Evolutionary conservation across 2,888 invertebrate genomes (phyloP), one percentile per base, ranked within the genome.

Genomic region (Lasiommata megera): DNA sequence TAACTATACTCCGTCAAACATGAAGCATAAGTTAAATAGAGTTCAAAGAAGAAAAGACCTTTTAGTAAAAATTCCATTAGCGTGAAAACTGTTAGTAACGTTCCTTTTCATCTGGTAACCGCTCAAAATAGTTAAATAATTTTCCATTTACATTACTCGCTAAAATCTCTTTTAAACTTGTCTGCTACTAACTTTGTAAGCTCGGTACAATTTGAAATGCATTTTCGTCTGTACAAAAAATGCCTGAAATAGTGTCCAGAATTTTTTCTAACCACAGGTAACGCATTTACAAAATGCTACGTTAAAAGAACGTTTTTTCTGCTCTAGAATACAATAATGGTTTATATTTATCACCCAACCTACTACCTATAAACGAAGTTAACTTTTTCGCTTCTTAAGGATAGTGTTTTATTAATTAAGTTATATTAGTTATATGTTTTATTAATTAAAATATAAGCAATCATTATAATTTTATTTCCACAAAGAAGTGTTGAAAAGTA

Each of bases 171-270:
- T 37, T 48, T 11, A 11, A 11, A 18, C 8, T 37, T 14, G 23
- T 46, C 29, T 29, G 36, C 36, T 37, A 12, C 36, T 18, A 37
- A 37, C 37, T 48, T 48, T 37, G 18, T 48, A 48, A 37, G 36
- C 36, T 37, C 36, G 18, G 36, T 37, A 23, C 9, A 48, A 48
- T 37, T 48, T 37, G 48, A 37, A 48, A 48, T 23, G 48, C 37
- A 36, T 23, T 48, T 36, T 48, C 23, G 23, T 12, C 31, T 46
- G 29, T 46, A 11, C 29, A 5, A 46, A 29, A 46, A 44, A 29
- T 8, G 28, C 3, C 1, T 17, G 46, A 16, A 46, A 46, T 31
- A 46, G 31, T 31, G 46, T 5, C 31, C 46, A 29, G 46, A 46
- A 46, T 46, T 29, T 31, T 46, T 29, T 46, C 5, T 16, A 46